These are phyloP conservation scores for Leptocoma aspasia DNA, from an alignment of 2,113 vertebrate genomes.

Conservation along the genomic window DNA sequence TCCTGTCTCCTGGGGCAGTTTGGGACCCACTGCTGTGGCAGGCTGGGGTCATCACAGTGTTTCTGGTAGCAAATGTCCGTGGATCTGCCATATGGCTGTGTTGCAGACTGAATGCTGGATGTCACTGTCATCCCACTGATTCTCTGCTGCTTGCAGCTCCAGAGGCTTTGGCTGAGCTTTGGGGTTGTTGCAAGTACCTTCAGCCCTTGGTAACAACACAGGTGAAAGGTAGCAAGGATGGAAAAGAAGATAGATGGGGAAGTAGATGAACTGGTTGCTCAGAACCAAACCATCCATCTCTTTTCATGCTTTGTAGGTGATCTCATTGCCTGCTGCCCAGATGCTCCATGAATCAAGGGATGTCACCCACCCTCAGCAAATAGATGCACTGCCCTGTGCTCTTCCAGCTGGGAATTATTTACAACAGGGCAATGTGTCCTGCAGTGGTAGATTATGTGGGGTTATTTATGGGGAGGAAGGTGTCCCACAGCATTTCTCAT, in stretches of 20 bases:
- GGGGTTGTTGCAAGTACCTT: not conserved
- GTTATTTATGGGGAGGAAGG: conserved; percentile 29
- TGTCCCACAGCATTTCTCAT: not conserved
- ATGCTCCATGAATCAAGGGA: not conserved
- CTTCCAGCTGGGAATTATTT: conserved; percentile 6
- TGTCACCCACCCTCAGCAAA: not conserved
- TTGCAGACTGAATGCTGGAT: not conserved
- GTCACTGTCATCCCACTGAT: not conserved
- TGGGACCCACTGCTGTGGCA: not conserved
- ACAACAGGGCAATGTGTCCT: not conserved
- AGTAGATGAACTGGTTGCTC: not conserved
- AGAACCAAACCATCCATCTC: not conserved
- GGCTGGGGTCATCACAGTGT: not conserved
- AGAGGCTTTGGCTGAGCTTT: not conserved
- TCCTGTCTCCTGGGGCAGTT: not conserved
- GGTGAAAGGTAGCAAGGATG: not conserved
- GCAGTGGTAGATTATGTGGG: not conserved
- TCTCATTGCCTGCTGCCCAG: not conserved
- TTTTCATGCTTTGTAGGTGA: not conserved
- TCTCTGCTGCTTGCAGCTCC: not conserved
- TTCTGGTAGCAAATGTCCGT: not conserved
- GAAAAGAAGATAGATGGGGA: not conserved
- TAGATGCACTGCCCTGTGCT: not conserved
- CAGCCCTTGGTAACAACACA: rapidly evolving
- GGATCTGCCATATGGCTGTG: not conserved